Evolutionary conservation across 2,113 vertebrate genomes (phyloP).

Genomic region (Poicephalus gulielmi): DNA sequence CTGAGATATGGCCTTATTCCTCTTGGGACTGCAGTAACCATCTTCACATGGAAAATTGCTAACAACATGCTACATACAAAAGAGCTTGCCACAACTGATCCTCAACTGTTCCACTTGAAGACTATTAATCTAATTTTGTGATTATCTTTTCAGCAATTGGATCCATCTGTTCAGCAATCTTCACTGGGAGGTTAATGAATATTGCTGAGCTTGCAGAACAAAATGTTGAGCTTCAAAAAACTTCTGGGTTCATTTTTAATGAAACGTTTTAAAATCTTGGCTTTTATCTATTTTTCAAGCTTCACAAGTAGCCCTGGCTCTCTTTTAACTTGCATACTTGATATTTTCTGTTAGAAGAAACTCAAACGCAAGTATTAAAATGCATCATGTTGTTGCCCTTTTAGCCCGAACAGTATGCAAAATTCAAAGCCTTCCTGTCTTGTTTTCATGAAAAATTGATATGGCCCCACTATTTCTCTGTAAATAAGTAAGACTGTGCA

Average conservation of each 20-base stretch:
- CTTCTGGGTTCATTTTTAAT: conserved; percentile 52
- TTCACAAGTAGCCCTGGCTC: conserved; percentile 38
- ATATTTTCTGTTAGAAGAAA: not conserved
- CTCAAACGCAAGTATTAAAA: not conserved
- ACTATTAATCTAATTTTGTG: conserved; percentile 64
- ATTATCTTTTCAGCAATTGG: conserved; percentile 67
- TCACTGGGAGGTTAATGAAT: conserved; percentile 59
- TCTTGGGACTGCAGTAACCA: not conserved
- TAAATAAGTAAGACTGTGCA: not conserved
- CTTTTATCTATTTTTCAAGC: conserved; percentile 48
- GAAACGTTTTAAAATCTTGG: conserved; percentile 44
- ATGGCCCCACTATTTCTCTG: not conserved
- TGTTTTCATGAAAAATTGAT: conserved; percentile 14
- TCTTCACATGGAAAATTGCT: not conserved
- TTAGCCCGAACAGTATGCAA: not conserved
- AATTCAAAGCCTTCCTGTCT: conserved; percentile 11
- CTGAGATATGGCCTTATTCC: not conserved
- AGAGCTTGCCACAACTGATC: conserved; percentile 24
- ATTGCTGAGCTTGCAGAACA: conserved; percentile 60
- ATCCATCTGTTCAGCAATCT: conserved; percentile 63
- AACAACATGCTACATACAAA: not conserved
- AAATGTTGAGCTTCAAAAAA: conserved; percentile 54
- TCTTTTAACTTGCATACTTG: conserved; percentile 47
- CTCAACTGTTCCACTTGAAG: conserved; percentile 26
- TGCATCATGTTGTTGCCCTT: conserved; percentile 5